Percentiles rank a stretch among this genome's conserved stretches.
Conservation (phyloP, 2,888 invertebrate genomes). For the Acronicta leporina region DNA sequence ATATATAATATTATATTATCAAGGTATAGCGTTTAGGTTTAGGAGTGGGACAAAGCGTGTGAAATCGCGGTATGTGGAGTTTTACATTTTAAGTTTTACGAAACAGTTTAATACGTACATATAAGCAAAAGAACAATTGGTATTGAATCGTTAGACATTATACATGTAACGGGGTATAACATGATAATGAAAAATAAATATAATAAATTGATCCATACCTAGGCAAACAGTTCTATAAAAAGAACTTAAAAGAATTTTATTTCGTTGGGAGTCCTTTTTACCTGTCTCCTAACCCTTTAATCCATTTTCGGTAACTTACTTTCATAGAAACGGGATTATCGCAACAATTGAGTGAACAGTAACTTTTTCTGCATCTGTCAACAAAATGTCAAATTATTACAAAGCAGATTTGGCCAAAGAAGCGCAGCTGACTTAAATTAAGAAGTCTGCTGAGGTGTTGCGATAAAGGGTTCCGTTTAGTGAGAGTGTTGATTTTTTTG, state of each 20-base stretch:
- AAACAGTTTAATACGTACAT: background rate
- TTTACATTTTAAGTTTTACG: background rate
- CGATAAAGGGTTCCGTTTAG: slow-evolving; percentile 74
- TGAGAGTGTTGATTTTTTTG: slow-evolving; percentile 77
- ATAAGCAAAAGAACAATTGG: too few species aligned
- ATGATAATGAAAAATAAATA: background rate
- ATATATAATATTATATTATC: too few species aligned
- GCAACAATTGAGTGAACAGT: slow-evolving; percentile 68
- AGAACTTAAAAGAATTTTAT: slow-evolving; percentile 14
- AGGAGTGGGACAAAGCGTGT: too few species aligned
- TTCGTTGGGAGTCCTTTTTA: slow-evolving; percentile 72
- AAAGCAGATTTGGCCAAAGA: slow-evolving; percentile 75
- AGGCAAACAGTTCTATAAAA: background rate
- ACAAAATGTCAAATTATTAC: slow-evolving; percentile 82
- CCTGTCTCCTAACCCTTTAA: slow-evolving; percentile 75
- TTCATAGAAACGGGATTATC: slow-evolving; percentile 66
- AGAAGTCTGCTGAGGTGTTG: slow-evolving; percentile 65
- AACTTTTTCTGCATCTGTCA: slow-evolving; percentile 75
- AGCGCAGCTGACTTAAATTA: slow-evolving; percentile 79
- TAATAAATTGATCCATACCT: too few species aligned
- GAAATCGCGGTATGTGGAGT: background rate
- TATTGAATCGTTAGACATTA: too few species aligned
- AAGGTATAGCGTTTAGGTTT: too few species aligned
- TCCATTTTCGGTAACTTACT: slow-evolving; percentile 63
- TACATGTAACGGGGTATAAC: background rate